Percentiles rank a stretch among this genome's conserved stretches.
Evolutionary conservation across 35 echinoderm and acorn worm genomes (phyloP).

Genomic region (Anneissia japonica): DNA sequence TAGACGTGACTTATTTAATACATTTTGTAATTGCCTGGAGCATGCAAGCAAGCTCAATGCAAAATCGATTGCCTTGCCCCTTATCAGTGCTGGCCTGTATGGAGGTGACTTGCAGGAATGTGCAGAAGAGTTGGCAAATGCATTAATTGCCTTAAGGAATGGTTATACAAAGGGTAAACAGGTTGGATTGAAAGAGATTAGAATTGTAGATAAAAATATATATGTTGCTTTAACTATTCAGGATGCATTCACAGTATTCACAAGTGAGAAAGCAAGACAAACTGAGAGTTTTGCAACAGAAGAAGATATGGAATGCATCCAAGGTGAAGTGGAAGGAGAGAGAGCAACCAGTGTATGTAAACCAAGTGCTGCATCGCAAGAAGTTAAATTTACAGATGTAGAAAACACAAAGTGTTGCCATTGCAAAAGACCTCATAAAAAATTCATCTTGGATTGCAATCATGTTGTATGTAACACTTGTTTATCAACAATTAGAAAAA

Average conservation of each 20-base stretch:
- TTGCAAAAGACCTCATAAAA: not conserved
- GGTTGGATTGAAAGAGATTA: not conserved
- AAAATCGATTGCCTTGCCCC: not conserved
- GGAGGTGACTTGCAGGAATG: conserved; percentile 5
- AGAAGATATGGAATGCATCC: not conserved
- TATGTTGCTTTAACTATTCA: not conserved
- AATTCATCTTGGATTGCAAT: not conserved
- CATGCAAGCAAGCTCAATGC: not conserved
- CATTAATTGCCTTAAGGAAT: not conserved
- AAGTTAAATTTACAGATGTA: not conserved
- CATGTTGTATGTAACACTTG: not conserved
- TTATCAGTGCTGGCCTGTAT: conserved; percentile 22
- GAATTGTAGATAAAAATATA: not conserved
- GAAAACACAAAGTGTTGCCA: not conserved
- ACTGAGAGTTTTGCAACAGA: not conserved
- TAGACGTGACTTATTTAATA: not conserved
- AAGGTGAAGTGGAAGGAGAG: not conserved
- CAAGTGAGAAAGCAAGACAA: not conserved
- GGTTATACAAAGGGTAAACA: not conserved
- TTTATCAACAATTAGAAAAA: not conserved
- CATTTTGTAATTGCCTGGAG: not conserved
- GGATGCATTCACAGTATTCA: not conserved
- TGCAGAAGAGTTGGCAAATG: not conserved
- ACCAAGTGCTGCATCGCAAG: not conserved
- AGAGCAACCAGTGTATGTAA: not conserved